Conservation (phyloP, 2,797 vertebrate genomes). For the Danio jaintianensis region DNA sequence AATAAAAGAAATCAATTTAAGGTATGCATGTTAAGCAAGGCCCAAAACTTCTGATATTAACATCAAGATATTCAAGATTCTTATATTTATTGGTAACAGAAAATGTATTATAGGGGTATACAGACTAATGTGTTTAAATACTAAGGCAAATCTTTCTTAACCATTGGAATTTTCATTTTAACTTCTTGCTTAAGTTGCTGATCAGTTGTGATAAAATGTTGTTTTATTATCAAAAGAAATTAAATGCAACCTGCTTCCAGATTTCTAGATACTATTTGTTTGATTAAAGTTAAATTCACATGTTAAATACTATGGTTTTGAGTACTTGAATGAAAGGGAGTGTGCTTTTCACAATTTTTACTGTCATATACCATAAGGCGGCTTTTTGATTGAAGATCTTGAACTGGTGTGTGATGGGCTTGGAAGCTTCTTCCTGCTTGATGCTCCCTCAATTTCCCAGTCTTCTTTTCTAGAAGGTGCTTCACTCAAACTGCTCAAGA, state of each 20-base stretch:
- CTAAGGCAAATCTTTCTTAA: no score
- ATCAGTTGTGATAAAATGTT: no score
- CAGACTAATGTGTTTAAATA: no score
- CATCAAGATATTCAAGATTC: no score
- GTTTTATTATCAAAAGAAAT: no score
- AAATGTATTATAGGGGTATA: no score
- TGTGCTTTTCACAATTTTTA: neutral
- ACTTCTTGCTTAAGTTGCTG: no score
- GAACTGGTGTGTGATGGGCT: neutral
- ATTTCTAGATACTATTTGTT: neutral
- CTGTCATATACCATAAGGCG: slow-evolving; percentile 10
- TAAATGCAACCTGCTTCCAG: no score
- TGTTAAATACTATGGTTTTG: neutral
- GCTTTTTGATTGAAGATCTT: no score
- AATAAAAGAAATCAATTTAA: neutral
- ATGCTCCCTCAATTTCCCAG: neutral
- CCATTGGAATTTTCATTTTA: no score
- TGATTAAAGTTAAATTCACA: neutral
- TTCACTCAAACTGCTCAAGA: slow-evolving; percentile 27
- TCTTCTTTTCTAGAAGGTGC: neutral
- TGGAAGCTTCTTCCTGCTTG: neutral
- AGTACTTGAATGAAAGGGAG: neutral
- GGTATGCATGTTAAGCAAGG: neutral
- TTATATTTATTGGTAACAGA: no score
- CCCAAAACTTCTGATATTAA: no score